Base-by-base conservation (phyloP, 2,888 invertebrate species). In the Apoderus coryli region DNA sequence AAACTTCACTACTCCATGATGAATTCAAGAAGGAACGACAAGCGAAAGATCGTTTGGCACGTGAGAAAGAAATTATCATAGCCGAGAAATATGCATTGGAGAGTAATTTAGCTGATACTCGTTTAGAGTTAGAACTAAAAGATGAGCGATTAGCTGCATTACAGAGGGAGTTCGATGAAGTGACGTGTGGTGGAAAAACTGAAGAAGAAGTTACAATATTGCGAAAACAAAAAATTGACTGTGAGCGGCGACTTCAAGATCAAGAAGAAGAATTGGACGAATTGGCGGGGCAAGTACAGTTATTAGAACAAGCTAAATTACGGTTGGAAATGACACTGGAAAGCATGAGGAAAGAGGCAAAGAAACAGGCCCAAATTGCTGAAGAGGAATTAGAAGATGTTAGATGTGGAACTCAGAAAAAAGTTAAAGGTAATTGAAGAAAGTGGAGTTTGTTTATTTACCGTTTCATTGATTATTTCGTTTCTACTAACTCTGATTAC, bases 251-350 rank as follows among this genome's bases (percentile, higher is more conserved):
- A 39, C 63, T 76, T 15, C 73, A 86, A 38, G 84, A 85, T 51
- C 84, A 84, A 60, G 93, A 93, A 53, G 93, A 95, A 54, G 95
- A 95, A 56, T 63, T 95, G 29, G 95, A 95, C 51, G 95, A 96
- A 53, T 69, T 92, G 52, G 90, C 92, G 3, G 92, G 89, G 3
- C 60, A 59, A 37, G 58, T 55, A 1, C 72, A 82, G 60, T 65
- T 92, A 45, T 61, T 95, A 49, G 90, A 93, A 54, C 90, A 90
- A 57, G 82, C 88, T 2, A 93, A 92, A 56, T 65, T 93, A 14
- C 72, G 92, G 2, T 63, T 95, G 40, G 92, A 95, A 60, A 93
- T 95, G 93, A 70, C 79, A 24, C 59, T 90, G 43, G 93, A 95
- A 54, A 88, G 89, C 44, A 76, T 82, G 57, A 72, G 90, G 27